A percentile compares a stretch with the other conserved stretches of the same genome.
These are phyloP conservation scores for Amazona guildingii DNA, from an alignment of 2,113 vertebrate species.

Conservation along the genomic window DNA sequence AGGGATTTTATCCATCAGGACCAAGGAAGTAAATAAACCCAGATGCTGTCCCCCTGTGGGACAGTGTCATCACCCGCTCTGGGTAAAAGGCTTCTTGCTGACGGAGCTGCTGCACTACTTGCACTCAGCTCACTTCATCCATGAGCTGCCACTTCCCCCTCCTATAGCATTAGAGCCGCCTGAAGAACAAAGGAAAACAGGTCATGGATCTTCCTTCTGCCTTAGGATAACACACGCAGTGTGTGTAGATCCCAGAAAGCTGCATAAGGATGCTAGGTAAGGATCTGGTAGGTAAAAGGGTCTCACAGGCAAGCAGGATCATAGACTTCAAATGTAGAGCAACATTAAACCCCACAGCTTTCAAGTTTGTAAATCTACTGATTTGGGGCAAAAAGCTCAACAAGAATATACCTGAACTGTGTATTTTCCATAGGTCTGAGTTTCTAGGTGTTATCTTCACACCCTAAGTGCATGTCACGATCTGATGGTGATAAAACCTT, in stretches of 20 bases:
- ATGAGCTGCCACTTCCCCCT: no score
- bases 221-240: fast-evolving
- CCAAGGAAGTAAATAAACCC: background rate
- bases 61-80: fast-evolving
- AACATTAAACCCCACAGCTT: background rate
- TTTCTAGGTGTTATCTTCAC: background rate
- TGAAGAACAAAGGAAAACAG: background rate
- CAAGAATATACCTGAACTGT: background rate
- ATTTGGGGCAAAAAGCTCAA: background rate
- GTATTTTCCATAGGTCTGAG: fast-evolving
- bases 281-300: fast-evolving
- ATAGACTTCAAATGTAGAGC: background rate
- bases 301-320: background rate
- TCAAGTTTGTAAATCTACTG: no score
- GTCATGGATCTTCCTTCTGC: fast-evolving
- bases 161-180: fast-evolving
- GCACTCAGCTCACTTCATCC: fast-evolving
- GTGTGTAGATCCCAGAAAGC: fast-evolving
- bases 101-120: fast-evolving
- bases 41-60: background rate
- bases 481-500: background rate
- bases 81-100: background rate
- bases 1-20: background rate
- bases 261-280: fast-evolving
- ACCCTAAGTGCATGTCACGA: background rate